Conservation (phyloP, 2,113 vertebrate genomes). For the Phoenicopterus ruber region DNA sequence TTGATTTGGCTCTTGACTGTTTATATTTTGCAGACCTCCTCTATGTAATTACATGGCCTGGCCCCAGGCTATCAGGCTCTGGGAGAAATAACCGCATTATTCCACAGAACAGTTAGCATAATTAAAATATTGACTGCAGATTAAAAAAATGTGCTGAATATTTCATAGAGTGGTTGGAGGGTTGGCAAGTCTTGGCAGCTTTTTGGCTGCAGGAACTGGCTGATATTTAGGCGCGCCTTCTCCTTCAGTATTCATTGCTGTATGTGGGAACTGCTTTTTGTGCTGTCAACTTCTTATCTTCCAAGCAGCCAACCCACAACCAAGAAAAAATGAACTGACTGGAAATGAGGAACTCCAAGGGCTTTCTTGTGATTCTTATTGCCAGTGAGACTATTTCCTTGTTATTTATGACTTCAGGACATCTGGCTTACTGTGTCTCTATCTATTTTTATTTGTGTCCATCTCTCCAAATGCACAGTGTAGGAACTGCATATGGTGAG, state of each 20-base stretch:
- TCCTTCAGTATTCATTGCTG: neutral
- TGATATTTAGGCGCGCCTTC: conserved; percentile 37
- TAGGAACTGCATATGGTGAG: conserved; percentile 18
- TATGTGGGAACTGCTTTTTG: conserved; percentile 44
- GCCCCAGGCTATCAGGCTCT: conserved; percentile 32
- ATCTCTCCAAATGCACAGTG: neutral
- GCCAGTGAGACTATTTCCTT: conserved; percentile 13
- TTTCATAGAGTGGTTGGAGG: conserved; percentile 26
- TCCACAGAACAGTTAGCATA: conserved; percentile 51
- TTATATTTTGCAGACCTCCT: conserved; percentile 22
- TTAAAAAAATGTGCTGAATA: conserved; percentile 55
- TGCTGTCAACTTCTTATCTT: conserved; percentile 12
- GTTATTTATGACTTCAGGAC: conserved; percentile 41
- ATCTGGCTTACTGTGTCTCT: neutral
- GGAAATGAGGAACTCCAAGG: conserved; percentile 9
- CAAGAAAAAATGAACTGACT: conserved; percentile 28
- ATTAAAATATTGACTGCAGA: conserved; percentile 65
- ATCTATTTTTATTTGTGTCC: conserved; percentile 38
- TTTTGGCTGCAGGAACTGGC: conserved; percentile 49
- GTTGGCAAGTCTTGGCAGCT: conserved; percentile 33
- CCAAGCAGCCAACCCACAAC: conserved; percentile 37
- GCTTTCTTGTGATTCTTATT: conserved; percentile 16
- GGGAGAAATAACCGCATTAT: conserved; percentile 34
- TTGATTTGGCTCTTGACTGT: neutral
- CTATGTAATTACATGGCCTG: conserved; percentile 23